Percentiles rank a stretch among this genome's conserved stretches.
Conservation (phyloP, 2,113 vertebrate species). For the Hylia prasina region DNA sequence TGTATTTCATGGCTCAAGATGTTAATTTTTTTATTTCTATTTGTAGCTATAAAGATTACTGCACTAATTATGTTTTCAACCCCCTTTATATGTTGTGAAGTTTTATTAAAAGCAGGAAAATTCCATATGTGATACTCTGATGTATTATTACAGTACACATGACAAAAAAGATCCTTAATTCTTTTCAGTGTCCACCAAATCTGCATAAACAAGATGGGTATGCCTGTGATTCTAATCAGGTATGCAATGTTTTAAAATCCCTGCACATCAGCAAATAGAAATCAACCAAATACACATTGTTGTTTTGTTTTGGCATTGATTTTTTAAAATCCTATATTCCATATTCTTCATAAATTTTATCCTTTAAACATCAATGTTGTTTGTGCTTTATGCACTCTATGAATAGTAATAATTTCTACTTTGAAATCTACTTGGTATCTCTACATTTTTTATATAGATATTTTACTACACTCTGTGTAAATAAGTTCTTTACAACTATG, state of each 20-base stretch:
- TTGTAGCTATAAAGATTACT: background rate
- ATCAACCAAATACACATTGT: background rate
- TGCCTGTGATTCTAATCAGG: constrained; percentile 90
- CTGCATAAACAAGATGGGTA: constrained; percentile 98
- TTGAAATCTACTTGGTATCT: background rate
- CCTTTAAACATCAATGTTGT: background rate
- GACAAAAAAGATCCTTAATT: background rate
- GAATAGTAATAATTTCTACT: background rate
- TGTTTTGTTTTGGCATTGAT: background rate
- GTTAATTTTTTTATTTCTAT: background rate
- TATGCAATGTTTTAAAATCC: constrained; percentile 43
- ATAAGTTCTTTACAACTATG: background rate
- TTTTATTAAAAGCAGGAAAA: background rate
- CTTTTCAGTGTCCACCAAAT: constrained; percentile 91
- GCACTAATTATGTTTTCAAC: background rate
- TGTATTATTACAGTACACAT: background rate
- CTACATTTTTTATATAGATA: background rate
- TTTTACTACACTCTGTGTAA: background rate
- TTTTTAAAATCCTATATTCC: background rate
- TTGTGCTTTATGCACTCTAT: background rate
- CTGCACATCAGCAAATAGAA: background rate
- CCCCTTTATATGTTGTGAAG: background rate
- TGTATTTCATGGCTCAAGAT: background rate
- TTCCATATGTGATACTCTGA: background rate
- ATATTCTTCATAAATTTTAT: background rate